phyloP scores from a whole-genome alignment of 1,140 invertebrate genomes.

The Colletes gigas region DNA sequence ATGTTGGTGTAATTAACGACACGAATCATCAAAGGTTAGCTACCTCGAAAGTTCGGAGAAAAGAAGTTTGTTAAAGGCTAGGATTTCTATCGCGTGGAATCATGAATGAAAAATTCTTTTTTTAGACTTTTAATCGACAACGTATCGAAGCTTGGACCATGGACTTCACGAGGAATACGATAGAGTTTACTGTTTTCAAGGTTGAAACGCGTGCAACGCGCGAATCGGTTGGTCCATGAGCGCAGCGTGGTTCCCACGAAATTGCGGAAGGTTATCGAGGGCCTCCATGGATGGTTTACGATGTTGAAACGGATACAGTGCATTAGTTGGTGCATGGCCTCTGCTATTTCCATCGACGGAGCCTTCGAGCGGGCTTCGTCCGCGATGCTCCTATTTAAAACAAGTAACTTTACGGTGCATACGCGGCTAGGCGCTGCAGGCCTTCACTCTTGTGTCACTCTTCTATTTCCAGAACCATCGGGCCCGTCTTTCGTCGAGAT shows the following conservation, averaged over 20 bases:
- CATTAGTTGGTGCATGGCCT: constrained; percentile 15
- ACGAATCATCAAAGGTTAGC: too few relatives aligned
- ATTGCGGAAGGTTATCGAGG: constrained; percentile 30
- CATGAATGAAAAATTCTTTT: too few relatives aligned
- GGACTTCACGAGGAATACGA: too few relatives aligned
- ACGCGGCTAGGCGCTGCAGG: constrained; percentile 15
- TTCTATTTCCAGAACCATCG: constrained; percentile 42
- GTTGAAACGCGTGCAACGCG: too few relatives aligned
- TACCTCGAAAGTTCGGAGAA: too few relatives aligned
- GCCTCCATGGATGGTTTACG: not conserved
- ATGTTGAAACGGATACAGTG: constrained; percentile 1
- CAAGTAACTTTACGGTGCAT: constrained; percentile 44
- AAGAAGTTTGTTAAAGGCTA: too few relatives aligned
- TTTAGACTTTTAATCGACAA: too few relatives aligned
- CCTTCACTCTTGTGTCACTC: constrained; percentile 52
- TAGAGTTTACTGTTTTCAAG: too few relatives aligned
- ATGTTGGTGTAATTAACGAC: too few relatives aligned
- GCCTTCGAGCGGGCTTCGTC: constrained; percentile 22
- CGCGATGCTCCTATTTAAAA: constrained; percentile 46
- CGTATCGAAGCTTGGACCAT: too few relatives aligned
- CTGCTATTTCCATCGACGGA: constrained; percentile 46
- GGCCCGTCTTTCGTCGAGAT: constrained; percentile 5
- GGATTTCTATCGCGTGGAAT: too few relatives aligned
- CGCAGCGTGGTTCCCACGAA: not conserved
- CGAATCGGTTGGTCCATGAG: too few relatives aligned